Evolutionary conservation across 2,888 invertebrate genomes (phyloP).

Genomic region (Argynnis bischoffii): DNA sequence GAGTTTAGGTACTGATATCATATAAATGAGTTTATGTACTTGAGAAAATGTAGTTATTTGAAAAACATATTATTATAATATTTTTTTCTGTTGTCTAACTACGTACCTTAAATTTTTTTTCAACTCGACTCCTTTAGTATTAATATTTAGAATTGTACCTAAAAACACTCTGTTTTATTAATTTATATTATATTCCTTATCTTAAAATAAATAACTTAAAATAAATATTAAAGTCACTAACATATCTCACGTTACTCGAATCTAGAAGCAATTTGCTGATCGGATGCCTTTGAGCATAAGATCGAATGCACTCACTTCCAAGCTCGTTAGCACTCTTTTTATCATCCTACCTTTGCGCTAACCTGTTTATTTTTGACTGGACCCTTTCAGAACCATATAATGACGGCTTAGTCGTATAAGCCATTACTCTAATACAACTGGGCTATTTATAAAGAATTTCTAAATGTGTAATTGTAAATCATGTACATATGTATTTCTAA

Average conservation of each 20-base stretch:
- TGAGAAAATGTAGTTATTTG: too few relatives aligned
- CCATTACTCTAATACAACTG: slow-evolving; percentile 13
- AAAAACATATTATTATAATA: too few relatives aligned
- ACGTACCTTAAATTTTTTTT: too few relatives aligned
- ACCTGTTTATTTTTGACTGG: slow-evolving; percentile 44
- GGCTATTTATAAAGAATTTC: background rate
- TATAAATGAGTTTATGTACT: too few relatives aligned
- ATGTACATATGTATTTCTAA: too few relatives aligned
- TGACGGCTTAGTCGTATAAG: slow-evolving; percentile 17
- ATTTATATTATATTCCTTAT: background rate
- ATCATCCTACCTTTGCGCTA: slow-evolving; percentile 25
- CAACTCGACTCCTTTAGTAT: too few relatives aligned
- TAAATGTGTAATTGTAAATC: too few relatives aligned
- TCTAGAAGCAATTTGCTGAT: slow-evolving; percentile 37
- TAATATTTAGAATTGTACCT: background rate
- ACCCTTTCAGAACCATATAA: slow-evolving; percentile 25
- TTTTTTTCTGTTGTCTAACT: too few relatives aligned
- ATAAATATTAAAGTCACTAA: slow-evolving; percentile 18
- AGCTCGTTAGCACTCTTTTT: slow-evolving; percentile 42
- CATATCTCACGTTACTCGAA: slow-evolving; percentile 18
- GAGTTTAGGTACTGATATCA: too few relatives aligned
- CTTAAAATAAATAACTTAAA: background rate
- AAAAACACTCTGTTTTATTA: background rate
- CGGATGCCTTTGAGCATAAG: slow-evolving; percentile 43
- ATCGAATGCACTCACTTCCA: slow-evolving; percentile 39